Percentiles rank a stretch among this genome's conserved stretches.
Conservation (phyloP, 2,113 vertebrate species). For the Rhinopomastus cyanomelas region DNA sequence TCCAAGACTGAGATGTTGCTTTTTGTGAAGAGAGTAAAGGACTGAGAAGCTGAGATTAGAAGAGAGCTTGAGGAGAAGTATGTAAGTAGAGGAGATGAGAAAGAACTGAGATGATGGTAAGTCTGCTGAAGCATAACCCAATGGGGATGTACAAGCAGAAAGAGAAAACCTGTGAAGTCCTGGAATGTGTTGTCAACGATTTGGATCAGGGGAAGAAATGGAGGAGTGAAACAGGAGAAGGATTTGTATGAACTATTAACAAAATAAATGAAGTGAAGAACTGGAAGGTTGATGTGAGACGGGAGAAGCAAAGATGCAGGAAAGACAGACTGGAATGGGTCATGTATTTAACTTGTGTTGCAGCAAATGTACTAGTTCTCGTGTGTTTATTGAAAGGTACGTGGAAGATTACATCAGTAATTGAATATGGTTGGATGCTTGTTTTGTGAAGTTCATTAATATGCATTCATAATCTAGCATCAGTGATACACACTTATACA, state of each 20-base stretch:
- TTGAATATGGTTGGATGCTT: neutral
- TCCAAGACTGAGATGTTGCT: neutral
- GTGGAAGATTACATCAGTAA: neutral
- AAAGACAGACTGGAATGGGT: neutral
- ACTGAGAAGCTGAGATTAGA: neutral
- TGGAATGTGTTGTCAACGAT: neutral
- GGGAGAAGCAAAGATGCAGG: neutral
- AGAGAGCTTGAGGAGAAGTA: neutral
- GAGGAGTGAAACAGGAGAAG: neutral
- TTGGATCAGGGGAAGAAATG: neutral
- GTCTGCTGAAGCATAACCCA: neutral
- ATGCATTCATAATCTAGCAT: neutral
- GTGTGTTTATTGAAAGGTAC: neutral
- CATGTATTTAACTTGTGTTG: fast-evolving
- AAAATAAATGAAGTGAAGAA: neutral
- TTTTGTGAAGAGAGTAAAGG: neutral
- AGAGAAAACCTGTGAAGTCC: neutral
- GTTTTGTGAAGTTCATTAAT: neutral
- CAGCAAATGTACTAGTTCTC: neutral
- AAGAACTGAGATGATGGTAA: neutral
- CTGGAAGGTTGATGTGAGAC: neutral
- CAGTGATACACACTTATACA: neutral
- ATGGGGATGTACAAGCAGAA: neutral
- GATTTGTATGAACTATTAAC: neutral
- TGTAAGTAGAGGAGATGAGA: neutral